These are phyloP conservation scores for Drosophila rubida DNA, from an alignment of 2,888 invertebrate species.

Conservation along the genomic window DNA sequence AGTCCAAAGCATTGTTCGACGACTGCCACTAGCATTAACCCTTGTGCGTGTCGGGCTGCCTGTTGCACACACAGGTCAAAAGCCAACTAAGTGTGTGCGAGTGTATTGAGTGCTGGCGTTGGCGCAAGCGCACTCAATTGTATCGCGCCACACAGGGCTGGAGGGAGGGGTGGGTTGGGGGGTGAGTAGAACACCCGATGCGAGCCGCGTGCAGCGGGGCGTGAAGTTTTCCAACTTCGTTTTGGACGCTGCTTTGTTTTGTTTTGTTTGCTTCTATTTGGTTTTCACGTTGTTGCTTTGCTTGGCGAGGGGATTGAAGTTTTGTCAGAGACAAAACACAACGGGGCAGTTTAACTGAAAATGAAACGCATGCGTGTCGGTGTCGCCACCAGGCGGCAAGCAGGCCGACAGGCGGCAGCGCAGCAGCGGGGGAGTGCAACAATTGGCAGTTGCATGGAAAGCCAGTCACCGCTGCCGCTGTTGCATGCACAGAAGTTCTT, in stretches of 20 bases:
- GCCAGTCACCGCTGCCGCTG: conserved; percentile 12
- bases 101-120: conserved; percentile 35
- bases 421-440: conserved; percentile 52
- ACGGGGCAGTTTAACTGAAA: conserved; percentile 52
- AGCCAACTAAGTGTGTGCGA: conserved; percentile 14
- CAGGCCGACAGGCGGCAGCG: conserved; percentile 21
- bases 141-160: conserved; percentile 53
- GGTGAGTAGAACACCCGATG: conserved; percentile 59
- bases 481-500: conserved; percentile 52
- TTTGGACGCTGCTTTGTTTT: conserved; percentile 68
- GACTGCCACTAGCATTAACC: conserved; percentile 12
- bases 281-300: conserved; percentile 38
- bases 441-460: conserved; percentile 53
- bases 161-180: background rate
- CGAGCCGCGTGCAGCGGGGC: conserved; percentile 55
- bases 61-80: conserved; percentile 47
- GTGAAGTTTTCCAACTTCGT: conserved; percentile 74
- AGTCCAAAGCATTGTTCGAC: conserved; percentile 39
- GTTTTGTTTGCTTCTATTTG: conserved; percentile 39
- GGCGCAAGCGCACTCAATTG: conserved; percentile 69
- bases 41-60: conserved; percentile 31
- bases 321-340: conserved; percentile 43
- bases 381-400: conserved; percentile 60
- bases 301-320: conserved; percentile 14
- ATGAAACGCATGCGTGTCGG: conserved; percentile 73